Base-by-base conservation (phyloP, 2,888 invertebrate species). In the Isotomurus palustris region DNA sequence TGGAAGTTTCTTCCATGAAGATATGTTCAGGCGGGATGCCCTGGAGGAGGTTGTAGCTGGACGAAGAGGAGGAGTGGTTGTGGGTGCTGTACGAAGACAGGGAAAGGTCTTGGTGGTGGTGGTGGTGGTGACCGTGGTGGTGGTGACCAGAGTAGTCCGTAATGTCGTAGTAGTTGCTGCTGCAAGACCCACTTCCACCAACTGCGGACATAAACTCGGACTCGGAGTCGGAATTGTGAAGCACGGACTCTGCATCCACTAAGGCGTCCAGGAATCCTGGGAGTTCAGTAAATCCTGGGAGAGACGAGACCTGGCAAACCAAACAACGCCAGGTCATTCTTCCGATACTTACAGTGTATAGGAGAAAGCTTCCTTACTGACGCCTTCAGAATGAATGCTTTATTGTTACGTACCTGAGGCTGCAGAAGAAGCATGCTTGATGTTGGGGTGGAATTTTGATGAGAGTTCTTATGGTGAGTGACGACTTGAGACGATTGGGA, bases 391-490 rank as follows among this genome's bases (percentile, higher is more conserved):
- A 32, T 32, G 8, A 14, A 32, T 10, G 14, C 14, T 10, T 32
- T 14, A 14, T 8, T 32, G 32, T 32, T 14, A 32, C 82, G 82
- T 76, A 90, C 90, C 84, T 89, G 90, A 80, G 90, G 88, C 80
- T 90, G 90, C 83, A 91, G 84, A 78, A 91, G 87, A 83, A 91
- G 88, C 90, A 91, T 91, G 83, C 89, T 90, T 87, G 90, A 55
- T 61, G 61, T 50, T 58, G 61, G 81, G 72, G 82, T 80, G 71
- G 70, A 63, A 66, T 67, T 66, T 58, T 63, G 58, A 58, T 58
- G 58, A 56, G 62, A 65, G 52, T 58, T 55, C 54, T 66, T 68
- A 55, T 55, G 61, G 58, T 67, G 67, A 29, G 21, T n/a, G 40
- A n/a, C 17, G 6, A 32, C 10, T 32, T 8, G 32, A 32, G 32